These are phyloP conservation scores for Oncopeltus fasciatus DNA, from an alignment of 1,140 invertebrate genomes.

Conservation along the genomic window DNA sequence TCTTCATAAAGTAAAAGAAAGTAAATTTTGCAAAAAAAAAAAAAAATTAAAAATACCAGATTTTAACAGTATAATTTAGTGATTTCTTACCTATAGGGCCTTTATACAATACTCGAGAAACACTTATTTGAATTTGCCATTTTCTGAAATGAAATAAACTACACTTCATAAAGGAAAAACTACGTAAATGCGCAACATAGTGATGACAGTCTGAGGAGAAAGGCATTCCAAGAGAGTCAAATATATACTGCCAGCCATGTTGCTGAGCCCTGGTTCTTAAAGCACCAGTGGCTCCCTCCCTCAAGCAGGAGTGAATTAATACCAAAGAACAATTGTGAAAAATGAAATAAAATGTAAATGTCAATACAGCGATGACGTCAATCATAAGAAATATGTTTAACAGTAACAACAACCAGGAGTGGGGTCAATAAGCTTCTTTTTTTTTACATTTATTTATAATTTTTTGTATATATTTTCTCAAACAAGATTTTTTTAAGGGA, in stretches of 20 bases:
- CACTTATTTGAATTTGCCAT: slow-evolving; percentile 8
- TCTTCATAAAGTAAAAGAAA: too few species aligned
- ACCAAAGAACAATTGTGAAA: too few species aligned
- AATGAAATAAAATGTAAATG: too few species aligned
- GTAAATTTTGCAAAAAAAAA: background rate
- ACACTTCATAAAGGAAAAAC: slow-evolving; percentile 5
- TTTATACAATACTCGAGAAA: background rate
- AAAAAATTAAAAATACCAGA: too few species aligned
- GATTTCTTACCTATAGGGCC: background rate
- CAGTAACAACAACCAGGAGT: too few species aligned
- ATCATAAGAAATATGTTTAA: too few species aligned
- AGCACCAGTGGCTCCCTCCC: slow-evolving; percentile 12
- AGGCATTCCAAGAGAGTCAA: slow-evolving; percentile 62
- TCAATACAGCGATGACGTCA: too few species aligned
- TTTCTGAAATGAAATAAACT: slow-evolving; percentile 7
- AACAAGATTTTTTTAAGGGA: too few species aligned
- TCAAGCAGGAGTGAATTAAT: background rate
- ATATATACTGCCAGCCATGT: slow-evolving; percentile 81
- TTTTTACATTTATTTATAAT: too few species aligned
- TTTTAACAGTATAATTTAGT: too few species aligned
- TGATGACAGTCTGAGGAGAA: slow-evolving; percentile 46
- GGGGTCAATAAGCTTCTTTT: too few species aligned
- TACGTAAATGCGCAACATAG: background rate
- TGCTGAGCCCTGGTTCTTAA: slow-evolving; percentile 58
- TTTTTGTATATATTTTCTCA: too few species aligned